Evolutionary conservation across 2,113 vertebrate genomes (phyloP), one percentile per base, ranked within the genome.

Genomic region (Tretioscincus oriximinensis): DNA sequence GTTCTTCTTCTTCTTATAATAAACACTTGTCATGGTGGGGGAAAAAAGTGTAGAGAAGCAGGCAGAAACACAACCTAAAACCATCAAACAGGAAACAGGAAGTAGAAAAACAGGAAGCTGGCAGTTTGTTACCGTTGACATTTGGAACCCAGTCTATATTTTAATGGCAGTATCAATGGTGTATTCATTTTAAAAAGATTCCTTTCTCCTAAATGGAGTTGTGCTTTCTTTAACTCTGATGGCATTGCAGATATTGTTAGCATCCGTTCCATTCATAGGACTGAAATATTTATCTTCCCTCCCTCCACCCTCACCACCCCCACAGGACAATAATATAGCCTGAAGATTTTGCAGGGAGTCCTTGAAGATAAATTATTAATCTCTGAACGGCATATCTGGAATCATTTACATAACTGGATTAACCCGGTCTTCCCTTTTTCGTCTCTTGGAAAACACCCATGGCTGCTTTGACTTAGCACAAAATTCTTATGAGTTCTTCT

Each of bases 321-420:
- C 76, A 63, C 6, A 51, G 75, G 26, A 65, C 74, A 87, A 74
- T 86, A 72, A 21, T 18, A 47, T 81, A 84, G 54, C 82, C 51
- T 28, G 67, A 41, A 18, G 20, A 69, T 76, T 63, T 22, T 75
- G n/a, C 79, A 85, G 85, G 85, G 26, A 77, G 69, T 81, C 74
- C 77, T 69, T 85, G 77, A 86, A 92, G 89, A 82, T 83, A 83
- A 85, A 90, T 90, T 84, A 69, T 75, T 49, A 86, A 75, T 82
- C 73, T 87, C 83, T 79, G 89, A 75, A 77, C 64, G 81, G 77
- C 89, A 61, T 26, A 41, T 78, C 82, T 73, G 29, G 79, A 88
- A 86, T 76, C 63, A 90, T 91, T 89, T 91, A 87, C 86, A 81
- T 89, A 92, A 89, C 88, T 92, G 79, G 76, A 88, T 92, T 81